Evolutionary conservation across 1,140 invertebrate genomes (phyloP).

Genomic region (Diachasma alloeum): DNA sequence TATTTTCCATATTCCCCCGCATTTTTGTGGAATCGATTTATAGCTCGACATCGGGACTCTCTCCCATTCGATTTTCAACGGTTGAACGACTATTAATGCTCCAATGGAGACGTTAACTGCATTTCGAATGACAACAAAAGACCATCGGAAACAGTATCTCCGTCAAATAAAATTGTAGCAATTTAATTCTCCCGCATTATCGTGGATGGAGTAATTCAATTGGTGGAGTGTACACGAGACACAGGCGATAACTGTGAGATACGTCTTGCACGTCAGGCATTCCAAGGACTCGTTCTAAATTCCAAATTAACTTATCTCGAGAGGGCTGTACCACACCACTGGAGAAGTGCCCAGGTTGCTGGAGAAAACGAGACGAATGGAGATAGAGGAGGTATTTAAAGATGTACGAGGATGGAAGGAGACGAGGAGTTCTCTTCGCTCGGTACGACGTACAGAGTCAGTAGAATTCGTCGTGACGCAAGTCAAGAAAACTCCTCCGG

Average conservation of each 20-base stretch:
- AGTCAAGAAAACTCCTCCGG: not conserved
- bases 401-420: not conserved
- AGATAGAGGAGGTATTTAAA: not conserved
- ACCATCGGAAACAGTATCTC: not conserved
- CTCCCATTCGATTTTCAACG: not conserved
- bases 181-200: not conserved
- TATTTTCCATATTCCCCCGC: not conserved
- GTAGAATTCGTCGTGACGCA: not conserved
- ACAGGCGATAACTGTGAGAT: not conserved
- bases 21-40: not conserved
- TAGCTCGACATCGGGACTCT: not conserved
- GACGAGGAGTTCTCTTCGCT: not conserved
- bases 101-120: not conserved
- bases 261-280: not conserved
- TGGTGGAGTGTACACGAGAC: not conserved
- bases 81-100: not conserved
- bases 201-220: not conserved
- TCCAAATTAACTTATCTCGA: not conserved
- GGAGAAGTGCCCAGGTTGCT: not conserved
- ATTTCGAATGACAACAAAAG: conserved; percentile 1
- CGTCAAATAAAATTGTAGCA: not conserved
- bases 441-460: not conserved
- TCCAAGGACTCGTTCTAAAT: not conserved
- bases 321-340: not conserved
- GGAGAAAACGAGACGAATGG: not conserved